Evolutionary conservation across 53 echinoderm and acorn worm genomes (phyloP), one percentile per base, ranked within the genome.

Genomic region (Astropecten irregularis): DNA sequence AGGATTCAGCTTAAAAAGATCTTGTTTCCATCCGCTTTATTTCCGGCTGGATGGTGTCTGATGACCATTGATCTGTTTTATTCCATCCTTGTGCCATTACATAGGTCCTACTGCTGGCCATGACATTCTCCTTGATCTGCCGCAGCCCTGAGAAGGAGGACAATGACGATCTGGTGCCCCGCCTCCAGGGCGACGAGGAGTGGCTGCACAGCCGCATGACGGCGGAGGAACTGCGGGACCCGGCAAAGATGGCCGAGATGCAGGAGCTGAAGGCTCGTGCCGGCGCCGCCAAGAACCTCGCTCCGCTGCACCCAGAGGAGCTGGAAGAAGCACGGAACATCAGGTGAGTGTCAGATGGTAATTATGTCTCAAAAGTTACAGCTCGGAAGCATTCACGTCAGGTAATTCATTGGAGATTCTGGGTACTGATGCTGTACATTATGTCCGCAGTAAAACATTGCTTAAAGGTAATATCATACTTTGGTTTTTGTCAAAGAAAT

Each of bases 131-230:
- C 0, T 77, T 96, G n/a, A 85, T 96, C 74, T 88, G 91, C 69
- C 85, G 86, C 57, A 89, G 91, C 48, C 96, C 96, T 0, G 93
- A 93, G 65, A 86, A 82, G 23, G 96, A 93, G 47, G 92, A 92
- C 5, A 77, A 77, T 23, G 53, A 64, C 35, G 76, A 81, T 15
- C 67, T 79, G 19, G 71, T 28, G 18, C 87, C 91, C 3, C 89
- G 86, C 34, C 89, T 95, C 16, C 82, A 73, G 19, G 82, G 84
- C 9, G 96, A 93, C 37, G 93, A 96, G 60, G 93, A 96, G 37
- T 93, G 81, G 89, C 69, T 96, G 6, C 96, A 96, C 49, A 69
- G 85, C 23, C 74, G 96, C 63, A 84, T 90, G 90, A 93, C 93
- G 16, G 21, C 47, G 7, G 85, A 90, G 30, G 93, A 93, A 21